These are phyloP conservation scores for Synergus laeviventris DNA, from an alignment of 2,888 invertebrate genomes.

Conservation along the genomic window DNA sequence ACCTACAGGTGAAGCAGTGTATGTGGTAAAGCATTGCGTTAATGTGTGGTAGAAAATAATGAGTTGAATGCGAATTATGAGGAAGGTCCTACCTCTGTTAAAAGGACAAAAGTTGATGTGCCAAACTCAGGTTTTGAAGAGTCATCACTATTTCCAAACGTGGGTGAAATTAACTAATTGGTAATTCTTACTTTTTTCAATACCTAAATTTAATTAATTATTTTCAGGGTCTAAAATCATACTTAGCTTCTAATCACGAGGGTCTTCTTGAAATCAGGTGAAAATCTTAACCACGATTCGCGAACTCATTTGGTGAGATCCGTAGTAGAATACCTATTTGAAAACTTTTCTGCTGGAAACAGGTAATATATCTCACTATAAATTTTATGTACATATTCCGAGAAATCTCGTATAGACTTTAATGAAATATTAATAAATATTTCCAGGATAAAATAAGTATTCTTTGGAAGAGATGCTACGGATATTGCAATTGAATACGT, in stretches of 20 bases:
- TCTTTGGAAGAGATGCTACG: neutral
- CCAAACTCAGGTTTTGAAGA: too few relatives aligned
- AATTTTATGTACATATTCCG: too few relatives aligned
- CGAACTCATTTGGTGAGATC: constrained; percentile 10
- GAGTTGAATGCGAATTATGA: too few relatives aligned
- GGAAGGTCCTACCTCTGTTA: too few relatives aligned
- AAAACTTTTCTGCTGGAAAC: neutral
- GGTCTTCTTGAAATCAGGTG: constrained; percentile 1
- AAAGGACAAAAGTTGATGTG: too few relatives aligned
- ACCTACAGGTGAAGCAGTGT: too few relatives aligned
- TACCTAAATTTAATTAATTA: neutral
- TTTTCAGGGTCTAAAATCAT: constrained; percentile 10
- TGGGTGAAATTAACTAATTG: too few relatives aligned
- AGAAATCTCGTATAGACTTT: neutral
- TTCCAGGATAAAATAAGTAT: neutral
- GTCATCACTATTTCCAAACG: too few relatives aligned
- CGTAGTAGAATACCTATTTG: neutral
- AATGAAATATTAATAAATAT: neutral
- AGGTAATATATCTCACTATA: too few relatives aligned
- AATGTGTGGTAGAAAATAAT: too few relatives aligned
- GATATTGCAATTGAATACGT: neutral
- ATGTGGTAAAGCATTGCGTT: too few relatives aligned
- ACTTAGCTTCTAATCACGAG: neutral
- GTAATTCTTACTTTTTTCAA: too few relatives aligned
- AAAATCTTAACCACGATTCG: neutral